Evolutionary conservation across 2,888 invertebrate species (phyloP).

Genomic region (Agrilus cyanescens): DNA sequence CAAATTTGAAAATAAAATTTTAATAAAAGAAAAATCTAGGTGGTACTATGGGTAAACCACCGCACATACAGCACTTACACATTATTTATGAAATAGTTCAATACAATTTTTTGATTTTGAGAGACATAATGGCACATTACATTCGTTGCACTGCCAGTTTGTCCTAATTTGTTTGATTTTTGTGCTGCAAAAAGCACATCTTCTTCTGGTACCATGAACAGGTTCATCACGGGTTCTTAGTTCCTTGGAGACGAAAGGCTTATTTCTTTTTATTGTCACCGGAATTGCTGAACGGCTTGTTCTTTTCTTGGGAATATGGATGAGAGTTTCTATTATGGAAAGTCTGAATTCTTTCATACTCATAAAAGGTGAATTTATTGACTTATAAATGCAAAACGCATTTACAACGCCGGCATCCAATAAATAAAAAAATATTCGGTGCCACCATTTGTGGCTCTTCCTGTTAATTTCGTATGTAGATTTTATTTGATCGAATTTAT

Average conservation of each 20-base stretch:
- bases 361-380: too few species aligned
- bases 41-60: too few species aligned
- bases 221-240: background rate
- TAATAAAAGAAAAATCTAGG: too few species aligned
- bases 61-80: too few species aligned
- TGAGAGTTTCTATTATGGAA: background rate
- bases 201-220: too few species aligned
- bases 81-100: too few species aligned
- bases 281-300: too few species aligned
- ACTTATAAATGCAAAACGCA: constrained; percentile 4
- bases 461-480: constrained; percentile 18
- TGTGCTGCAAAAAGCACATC: constrained; percentile 5
- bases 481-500: constrained; percentile 20
- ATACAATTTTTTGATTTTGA: constrained; percentile 1
- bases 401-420: constrained; percentile 19
- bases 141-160: constrained; percentile 1
- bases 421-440: constrained; percentile 19
- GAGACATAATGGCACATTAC: background rate
- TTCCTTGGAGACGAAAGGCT: too few species aligned
- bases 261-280: too few species aligned
- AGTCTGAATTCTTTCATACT: too few species aligned
- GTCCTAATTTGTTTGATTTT: constrained; percentile 6
- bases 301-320: too few species aligned
- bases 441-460: constrained; percentile 23
- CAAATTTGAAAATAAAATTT: too few species aligned